Conservation (phyloP, 1,140 invertebrate species). For the Leptopilina boulardi region DNA sequence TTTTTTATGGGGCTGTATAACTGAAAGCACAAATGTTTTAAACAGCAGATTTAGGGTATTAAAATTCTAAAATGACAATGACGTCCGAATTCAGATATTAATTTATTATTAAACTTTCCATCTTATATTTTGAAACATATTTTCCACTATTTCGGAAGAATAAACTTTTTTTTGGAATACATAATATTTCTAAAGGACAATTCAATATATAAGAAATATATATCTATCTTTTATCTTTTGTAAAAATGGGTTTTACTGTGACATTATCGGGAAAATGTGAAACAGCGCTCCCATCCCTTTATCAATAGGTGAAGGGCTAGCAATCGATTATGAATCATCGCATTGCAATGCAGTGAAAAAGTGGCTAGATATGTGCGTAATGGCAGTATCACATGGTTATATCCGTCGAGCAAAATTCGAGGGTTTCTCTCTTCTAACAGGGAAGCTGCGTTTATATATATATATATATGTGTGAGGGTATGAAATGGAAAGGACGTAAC, state of each 20-base stretch:
- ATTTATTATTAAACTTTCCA: no score
- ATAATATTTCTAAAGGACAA: neutral
- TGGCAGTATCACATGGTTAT: constrained; percentile 38
- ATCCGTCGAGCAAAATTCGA: constrained; percentile 45
- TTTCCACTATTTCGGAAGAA: no score
- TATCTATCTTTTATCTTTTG: neutral
- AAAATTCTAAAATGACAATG: no score
- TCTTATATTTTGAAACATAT: no score
- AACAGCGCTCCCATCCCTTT: neutral
- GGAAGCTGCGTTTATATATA: constrained; percentile 25
- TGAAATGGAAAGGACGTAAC: constrained; percentile 31
- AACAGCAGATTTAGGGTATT: no score
- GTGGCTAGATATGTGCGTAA: constrained; percentile 33
- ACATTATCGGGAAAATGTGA: constrained; percentile 2
- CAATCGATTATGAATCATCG: constrained; percentile 17
- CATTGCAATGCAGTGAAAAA: constrained; percentile 19
- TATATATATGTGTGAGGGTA: constrained; percentile 35
- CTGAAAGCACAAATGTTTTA: no score
- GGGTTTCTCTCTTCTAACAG: constrained; percentile 42
- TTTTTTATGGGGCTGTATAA: no score
- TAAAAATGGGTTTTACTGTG: neutral
- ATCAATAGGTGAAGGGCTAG: constrained; percentile 8
- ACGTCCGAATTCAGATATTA: no score
- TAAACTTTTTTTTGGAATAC: no score
- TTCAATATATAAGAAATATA: neutral